These are phyloP conservation scores for Drosophila sp. DNA, from an alignment of 1,140 invertebrate species.

Conservation along the genomic window DNA sequence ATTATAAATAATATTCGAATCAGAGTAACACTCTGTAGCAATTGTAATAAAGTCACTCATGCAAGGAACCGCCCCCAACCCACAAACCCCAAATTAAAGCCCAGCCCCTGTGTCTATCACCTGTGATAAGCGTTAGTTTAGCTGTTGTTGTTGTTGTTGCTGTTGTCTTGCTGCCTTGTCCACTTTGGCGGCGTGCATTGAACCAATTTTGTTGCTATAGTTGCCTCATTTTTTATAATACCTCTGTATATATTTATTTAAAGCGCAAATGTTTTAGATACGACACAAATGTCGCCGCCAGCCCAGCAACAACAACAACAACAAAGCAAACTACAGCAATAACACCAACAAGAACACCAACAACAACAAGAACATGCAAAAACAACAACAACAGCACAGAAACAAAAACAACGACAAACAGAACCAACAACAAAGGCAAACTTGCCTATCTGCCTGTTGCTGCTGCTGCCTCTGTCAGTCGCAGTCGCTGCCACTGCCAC, in stretches of 20 bases:
- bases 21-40: neutral
- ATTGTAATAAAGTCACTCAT: neutral
- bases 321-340: constrained; percentile 17
- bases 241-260: constrained; percentile 79
- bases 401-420: constrained; percentile 60
- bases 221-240: constrained; percentile 69
- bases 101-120: constrained; percentile 29
- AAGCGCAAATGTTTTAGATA: constrained; percentile 83
- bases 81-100: neutral
- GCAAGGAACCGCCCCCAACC: neutral
- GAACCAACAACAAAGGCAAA: constrained; percentile 70
- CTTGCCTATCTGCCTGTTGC: constrained; percentile 70
- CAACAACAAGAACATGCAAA: constrained; percentile 14
- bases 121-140: constrained; percentile 36
- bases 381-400: too few relatives aligned
- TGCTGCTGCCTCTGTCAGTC: constrained; percentile 14
- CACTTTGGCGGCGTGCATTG: constrained; percentile 74
- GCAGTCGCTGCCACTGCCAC: constrained; percentile 3
- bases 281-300: constrained; percentile 67
- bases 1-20: constrained; percentile 22
- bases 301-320: constrained; percentile 25
- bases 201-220: constrained; percentile 62
- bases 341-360: constrained; percentile 29
- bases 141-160: too few relatives aligned
- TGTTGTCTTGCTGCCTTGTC: constrained; percentile 7